Conservation (phyloP, 2,797 vertebrate species). For the Thaleichthys pacificus region DNA sequence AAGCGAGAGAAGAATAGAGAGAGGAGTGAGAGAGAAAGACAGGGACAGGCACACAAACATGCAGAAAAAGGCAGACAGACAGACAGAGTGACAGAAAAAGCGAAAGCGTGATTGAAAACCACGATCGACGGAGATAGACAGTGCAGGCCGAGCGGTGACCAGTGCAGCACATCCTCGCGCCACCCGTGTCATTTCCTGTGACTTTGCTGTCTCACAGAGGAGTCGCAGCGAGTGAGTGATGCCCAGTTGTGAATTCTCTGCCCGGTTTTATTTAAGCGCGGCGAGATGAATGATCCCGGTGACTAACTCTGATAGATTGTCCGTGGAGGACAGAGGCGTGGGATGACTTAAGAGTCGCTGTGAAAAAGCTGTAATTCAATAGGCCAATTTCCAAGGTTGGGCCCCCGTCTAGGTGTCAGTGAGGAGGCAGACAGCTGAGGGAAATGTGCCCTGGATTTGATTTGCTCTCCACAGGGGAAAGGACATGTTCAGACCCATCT, state of each 20-base stretch:
- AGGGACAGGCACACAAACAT: background rate
- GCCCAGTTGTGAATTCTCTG: constrained; percentile 9
- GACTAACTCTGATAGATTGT: constrained; percentile 79
- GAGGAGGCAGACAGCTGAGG: constrained; percentile 71
- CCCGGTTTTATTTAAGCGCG: constrained; percentile 66
- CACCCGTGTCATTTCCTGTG: background rate
- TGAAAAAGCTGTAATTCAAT: constrained; percentile 81
- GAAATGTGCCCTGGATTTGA: constrained; percentile 68
- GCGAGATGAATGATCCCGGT: constrained; percentile 78
- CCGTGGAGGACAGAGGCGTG: constrained; percentile 56
- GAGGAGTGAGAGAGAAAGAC: constrained; percentile 2
- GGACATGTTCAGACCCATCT: constrained; percentile 70
- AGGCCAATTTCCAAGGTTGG: constrained; percentile 81
- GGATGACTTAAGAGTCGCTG: constrained; percentile 36
- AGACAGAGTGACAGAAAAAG: background rate
- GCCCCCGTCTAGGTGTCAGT: constrained; percentile 69
- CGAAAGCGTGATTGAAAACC: background rate
- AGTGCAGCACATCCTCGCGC: background rate
- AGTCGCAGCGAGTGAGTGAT: constrained; percentile 21
- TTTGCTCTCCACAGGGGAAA: constrained; percentile 63
- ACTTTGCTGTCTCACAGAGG: constrained; percentile 18
- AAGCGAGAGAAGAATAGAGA: no score
- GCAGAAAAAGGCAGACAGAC: background rate
- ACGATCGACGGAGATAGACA: background rate
- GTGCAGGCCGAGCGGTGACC: background rate